Conservation (phyloP, 2,797 vertebrate genomes). For the Gymnothorax javanicus region DNA sequence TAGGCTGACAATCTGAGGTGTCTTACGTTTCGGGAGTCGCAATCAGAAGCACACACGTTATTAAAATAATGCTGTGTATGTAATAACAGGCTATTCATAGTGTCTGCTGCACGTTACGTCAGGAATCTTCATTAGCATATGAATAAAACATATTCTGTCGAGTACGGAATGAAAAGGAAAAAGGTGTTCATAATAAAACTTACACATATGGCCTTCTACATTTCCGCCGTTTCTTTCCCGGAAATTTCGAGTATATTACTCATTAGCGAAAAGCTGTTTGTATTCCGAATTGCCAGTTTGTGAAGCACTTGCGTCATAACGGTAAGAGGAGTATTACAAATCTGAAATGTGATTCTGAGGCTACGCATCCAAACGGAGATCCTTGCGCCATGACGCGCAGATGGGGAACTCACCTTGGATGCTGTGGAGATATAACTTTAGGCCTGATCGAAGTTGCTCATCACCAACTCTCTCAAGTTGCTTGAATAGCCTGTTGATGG, state of each 20-base stretch:
- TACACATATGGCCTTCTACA: neutral
- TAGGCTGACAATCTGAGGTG: neutral
- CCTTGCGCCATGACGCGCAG: neutral
- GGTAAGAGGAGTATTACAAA: neutral
- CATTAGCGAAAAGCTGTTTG: neutral
- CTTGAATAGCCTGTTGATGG: constrained; percentile 63
- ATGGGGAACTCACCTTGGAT: constrained; percentile 60
- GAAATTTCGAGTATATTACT: neutral
- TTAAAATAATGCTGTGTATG: too few species aligned
- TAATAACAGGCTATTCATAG: neutral
- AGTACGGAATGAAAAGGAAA: neutral
- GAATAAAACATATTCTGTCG: neutral
- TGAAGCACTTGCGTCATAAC: neutral
- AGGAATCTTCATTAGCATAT: neutral
- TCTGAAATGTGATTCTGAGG: neutral
- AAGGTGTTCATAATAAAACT: neutral
- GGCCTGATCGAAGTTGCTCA: constrained; percentile 55
- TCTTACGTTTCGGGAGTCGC: neutral
- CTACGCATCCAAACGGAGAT: neutral
- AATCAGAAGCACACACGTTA: neutral
- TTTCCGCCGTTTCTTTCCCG: neutral
- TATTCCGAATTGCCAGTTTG: neutral
- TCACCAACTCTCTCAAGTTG: constrained; percentile 62
- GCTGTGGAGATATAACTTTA: constrained; percentile 60
- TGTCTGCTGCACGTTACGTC: neutral